A percentile compares a stretch with the other conserved stretches of the same genome.
These are phyloP conservation scores for Cantharis rustica DNA, from an alignment of 2,888 invertebrate genomes.

Conservation along the genomic window DNA sequence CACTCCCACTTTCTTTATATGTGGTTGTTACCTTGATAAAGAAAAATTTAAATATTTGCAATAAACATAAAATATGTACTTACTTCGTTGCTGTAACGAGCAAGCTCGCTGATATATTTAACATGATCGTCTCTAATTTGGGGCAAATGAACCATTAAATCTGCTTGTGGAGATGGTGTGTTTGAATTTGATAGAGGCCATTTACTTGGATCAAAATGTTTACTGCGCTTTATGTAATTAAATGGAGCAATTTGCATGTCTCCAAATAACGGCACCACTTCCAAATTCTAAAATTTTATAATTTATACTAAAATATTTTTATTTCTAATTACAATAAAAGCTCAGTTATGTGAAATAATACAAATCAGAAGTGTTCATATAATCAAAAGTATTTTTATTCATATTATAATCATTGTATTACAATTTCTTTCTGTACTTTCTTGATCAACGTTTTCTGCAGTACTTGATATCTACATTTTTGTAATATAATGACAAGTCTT, in stretches of 20 bases:
- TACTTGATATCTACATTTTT: no score
- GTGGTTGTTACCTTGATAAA: conserved; percentile 79
- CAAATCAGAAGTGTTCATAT: no score
- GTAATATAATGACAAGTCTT: no score
- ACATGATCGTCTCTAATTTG: conserved; percentile 96
- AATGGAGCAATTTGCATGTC: conserved; percentile 99
- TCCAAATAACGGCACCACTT: conserved; percentile 95
- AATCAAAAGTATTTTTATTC: no score
- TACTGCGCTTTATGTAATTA: conserved; percentile 93
- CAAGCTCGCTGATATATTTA: conserved; percentile 94
- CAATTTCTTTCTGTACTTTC: no score
- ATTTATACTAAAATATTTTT: background rate
- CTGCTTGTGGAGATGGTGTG: conserved; percentile 87
- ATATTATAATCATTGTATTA: no score
- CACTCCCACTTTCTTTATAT: conserved; percentile 90
- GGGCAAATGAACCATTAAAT: conserved; percentile 92
- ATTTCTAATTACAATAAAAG: background rate
- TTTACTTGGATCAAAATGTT: conserved; percentile 88
- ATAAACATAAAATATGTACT: conserved; percentile 17
- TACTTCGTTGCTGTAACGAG: conserved; percentile 85
- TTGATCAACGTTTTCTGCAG: no score
- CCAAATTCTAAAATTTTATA: conserved; percentile 57
- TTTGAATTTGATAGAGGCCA: conserved; percentile 89
- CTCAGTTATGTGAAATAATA: no score
- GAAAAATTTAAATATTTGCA: background rate